phyloP scores from a whole-genome alignment of 2,888 invertebrate species.

The Rotaria sp. region DNA sequence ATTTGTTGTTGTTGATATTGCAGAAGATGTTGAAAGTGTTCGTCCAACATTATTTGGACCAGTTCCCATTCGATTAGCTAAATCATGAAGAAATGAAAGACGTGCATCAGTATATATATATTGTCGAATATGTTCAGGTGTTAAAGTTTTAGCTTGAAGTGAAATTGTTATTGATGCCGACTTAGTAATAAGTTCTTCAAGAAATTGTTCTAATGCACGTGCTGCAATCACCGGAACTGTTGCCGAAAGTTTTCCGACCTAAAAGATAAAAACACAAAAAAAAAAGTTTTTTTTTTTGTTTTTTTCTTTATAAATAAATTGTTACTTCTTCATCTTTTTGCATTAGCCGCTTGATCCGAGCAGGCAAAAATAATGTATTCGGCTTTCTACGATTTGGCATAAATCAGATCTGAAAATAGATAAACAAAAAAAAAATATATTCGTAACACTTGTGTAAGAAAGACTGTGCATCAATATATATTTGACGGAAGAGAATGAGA shows the following conservation, averaged over 20 bases:
- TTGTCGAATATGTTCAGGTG: constrained; percentile 25
- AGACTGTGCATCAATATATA: neutral
- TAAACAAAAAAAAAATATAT: neutral
- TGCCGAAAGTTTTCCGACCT: constrained; percentile 6
- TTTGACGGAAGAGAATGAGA: constrained; percentile 19
- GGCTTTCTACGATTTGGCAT: constrained; percentile 17
- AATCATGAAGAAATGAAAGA: constrained; percentile 25
- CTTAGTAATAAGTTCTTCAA: constrained; percentile 4
- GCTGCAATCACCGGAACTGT: constrained; percentile 27
- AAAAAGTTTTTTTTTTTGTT: neutral
- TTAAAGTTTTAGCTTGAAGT: constrained; percentile 6
- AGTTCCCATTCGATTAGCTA: neutral
- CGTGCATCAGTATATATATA: neutral
- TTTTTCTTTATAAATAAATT: neutral
- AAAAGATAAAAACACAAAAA: neutral
- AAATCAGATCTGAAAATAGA: neutral
- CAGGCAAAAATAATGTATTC: constrained; percentile 6
- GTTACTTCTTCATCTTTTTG: constrained; percentile 29
- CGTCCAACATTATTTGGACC: neutral
- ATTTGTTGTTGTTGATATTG: neutral
- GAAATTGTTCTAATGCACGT: constrained; percentile 26
- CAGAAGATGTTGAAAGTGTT: neutral
- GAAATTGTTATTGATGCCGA: neutral
- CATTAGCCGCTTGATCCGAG: constrained; percentile 20
- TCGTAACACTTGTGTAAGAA: neutral